These are phyloP conservation scores for Monopterus albus DNA, from an alignment of 2,113 vertebrate genomes.

Conservation along the genomic window DNA sequence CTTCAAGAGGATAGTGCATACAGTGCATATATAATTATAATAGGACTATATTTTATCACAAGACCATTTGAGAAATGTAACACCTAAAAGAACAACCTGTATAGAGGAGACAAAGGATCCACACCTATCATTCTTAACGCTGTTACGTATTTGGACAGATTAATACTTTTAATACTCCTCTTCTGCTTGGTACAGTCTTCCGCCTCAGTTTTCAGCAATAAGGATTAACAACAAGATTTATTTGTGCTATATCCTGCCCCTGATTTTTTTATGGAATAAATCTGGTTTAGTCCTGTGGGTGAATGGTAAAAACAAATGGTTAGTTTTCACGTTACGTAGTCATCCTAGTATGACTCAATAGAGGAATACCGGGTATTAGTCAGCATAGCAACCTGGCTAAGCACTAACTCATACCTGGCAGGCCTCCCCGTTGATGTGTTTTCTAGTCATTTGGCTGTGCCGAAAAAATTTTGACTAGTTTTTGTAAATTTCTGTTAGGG, in stretches of 20 bases:
- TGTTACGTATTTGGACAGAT: too few species aligned
- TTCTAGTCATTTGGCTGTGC: conserved; percentile 8
- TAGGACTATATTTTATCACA: too few species aligned
- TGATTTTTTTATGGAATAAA: background rate
- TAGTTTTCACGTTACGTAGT: background rate
- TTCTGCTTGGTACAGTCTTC: too few species aligned
- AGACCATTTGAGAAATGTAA: background rate
- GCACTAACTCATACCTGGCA: conserved; percentile 3
- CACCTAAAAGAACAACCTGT: background rate
- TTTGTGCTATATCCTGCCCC: background rate
- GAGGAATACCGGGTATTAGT: conserved; percentile 9
- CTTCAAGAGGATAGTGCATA: too few species aligned
- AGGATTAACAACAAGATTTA: too few species aligned
- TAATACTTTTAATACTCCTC: too few species aligned
- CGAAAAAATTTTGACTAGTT: background rate
- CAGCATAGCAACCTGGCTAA: conserved; percentile 8
- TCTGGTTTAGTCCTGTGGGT: background rate
- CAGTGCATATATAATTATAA: too few species aligned
- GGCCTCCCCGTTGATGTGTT: conserved; percentile 33
- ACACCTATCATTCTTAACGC: too few species aligned
- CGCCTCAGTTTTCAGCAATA: too few species aligned
- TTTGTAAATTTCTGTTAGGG: conserved; percentile 14
- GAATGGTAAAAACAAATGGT: background rate
- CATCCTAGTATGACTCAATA: conserved; percentile 6
- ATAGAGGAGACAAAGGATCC: too few species aligned